Base-by-base conservation (phyloP, 30 jellyfish, hydroid and myxozoan species). In the Mastigias papua region DNA sequence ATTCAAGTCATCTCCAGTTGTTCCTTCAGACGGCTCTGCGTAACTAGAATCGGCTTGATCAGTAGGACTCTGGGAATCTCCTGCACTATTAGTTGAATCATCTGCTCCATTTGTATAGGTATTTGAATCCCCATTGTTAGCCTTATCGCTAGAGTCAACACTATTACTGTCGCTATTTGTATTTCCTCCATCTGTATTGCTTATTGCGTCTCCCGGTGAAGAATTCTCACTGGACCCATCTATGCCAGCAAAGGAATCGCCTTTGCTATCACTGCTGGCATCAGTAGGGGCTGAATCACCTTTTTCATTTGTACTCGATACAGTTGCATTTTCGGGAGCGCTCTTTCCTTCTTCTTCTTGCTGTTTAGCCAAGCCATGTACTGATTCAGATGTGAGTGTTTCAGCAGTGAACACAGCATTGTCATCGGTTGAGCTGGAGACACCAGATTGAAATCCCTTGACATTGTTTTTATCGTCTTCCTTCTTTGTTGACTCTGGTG, bases 351-450 rank as follows among this genome's bases (percentile, higher is more conserved):
- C 92, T 2, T 82, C 84, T 28, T 82, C 92, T 7, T 31, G 76
- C n/a, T 60, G 67, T 17, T 71, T 83, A 48, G 78, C 84, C 22
- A 70, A 29, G 17, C 71, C 57, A 17, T 83, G 73, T 29, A 61
- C 62, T 33, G 93, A 83, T 29, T 83, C 93, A 21, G 93, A 83
- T 10, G 93, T 83, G 26, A 83, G 86, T 1, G 93, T 83, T 34
- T 83, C 93, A 0, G 93, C 86, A 20, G 93, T 69, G 54, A 83
- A 83, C 23, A 74, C 91, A 0, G 73, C 37, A 27, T 63, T 66
- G 0, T 29, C 60, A 2, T 29, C 31, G 22, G 81, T 23, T 8
- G 66, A 26, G 23, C 20, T 46, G 21, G 33, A 21, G 15, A 23
- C 78, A 19, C 80, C 80, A 13, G 93, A 83, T 23, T 70, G 86